Conservation (phyloP, 2,797 vertebrate species). For the Microchirus variegatus region DNA sequence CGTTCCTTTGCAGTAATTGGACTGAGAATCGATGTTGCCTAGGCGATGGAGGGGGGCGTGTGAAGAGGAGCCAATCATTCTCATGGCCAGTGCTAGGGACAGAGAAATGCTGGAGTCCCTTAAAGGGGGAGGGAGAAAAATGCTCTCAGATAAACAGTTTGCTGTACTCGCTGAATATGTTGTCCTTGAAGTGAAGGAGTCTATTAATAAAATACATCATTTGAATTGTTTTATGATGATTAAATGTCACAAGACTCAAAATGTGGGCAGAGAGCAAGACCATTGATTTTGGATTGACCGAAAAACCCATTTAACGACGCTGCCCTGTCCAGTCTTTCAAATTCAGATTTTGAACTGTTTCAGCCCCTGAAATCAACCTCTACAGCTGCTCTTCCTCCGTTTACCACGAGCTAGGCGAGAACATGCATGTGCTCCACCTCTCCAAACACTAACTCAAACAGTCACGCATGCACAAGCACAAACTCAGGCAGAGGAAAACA, state of each 20-base stretch:
- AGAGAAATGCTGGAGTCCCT: conserved; percentile 31
- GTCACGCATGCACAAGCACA: conserved; percentile 22
- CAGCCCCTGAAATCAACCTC: conserved; percentile 10
- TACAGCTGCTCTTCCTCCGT: conserved; percentile 30
- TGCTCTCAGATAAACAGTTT: conserved; percentile 9
- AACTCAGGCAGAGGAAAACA: conserved; percentile 33
- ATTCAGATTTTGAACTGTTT: too few relatives aligned
- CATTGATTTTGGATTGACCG: not conserved
- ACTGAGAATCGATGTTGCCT: conserved; percentile 78
- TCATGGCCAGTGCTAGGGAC: conserved; percentile 43
- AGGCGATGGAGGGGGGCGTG: conserved; percentile 67
- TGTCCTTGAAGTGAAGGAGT: conserved; percentile 4
- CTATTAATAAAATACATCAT: not conserved
- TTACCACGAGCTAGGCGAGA: conserved; percentile 7
- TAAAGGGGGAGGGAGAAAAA: conserved; percentile 27
- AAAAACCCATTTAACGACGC: not conserved
- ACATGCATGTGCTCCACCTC: conserved; percentile 44
- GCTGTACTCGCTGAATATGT: conserved; percentile 13
- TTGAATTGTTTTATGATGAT: too few relatives aligned
- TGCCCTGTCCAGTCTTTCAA: too few relatives aligned
- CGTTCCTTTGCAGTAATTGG: conserved; percentile 63
- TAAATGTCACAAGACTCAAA: not conserved
- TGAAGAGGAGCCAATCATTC: conserved; percentile 63
- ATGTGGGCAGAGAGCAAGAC: not conserved
- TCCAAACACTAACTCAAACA: conserved; percentile 15